phyloP scores from a whole-genome alignment of 2,797 vertebrate genomes.

The Picus viridis region DNA sequence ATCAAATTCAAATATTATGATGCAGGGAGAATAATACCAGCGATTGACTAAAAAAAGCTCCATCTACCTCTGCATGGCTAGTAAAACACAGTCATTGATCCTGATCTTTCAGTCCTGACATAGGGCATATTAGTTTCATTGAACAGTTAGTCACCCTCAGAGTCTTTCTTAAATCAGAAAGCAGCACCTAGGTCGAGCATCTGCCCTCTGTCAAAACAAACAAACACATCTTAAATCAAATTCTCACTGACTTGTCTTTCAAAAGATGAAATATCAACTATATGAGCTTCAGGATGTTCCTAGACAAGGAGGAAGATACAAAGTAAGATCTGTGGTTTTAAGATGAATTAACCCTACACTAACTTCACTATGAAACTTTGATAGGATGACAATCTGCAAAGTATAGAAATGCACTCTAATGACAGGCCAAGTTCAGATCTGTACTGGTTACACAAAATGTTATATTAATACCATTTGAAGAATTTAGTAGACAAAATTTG shows the following conservation, averaged over 20 bases:
- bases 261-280: background rate
- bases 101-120: conserved; percentile 6
- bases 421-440: background rate
- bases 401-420: background rate
- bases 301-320: background rate
- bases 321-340: background rate
- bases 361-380: background rate
- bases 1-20: conserved; percentile 33
- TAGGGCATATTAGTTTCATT: background rate
- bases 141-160: background rate
- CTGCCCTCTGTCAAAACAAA: background rate
- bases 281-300: background rate
- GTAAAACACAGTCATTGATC: conserved; percentile 25
- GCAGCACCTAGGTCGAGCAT: background rate
- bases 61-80: background rate
- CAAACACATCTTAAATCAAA: background rate
- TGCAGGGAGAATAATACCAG: conserved; percentile 2
- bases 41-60: conserved; percentile 12
- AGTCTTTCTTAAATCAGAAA: conserved; percentile 27
- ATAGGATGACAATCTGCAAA: background rate
- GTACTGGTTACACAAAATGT: background rate
- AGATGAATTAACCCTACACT: background rate
- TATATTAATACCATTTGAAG: background rate
- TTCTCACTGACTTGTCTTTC: background rate
- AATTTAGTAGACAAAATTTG: background rate